Conservation (phyloP, 2,113 vertebrate genomes). For the Lasiurus borealis region DNA sequence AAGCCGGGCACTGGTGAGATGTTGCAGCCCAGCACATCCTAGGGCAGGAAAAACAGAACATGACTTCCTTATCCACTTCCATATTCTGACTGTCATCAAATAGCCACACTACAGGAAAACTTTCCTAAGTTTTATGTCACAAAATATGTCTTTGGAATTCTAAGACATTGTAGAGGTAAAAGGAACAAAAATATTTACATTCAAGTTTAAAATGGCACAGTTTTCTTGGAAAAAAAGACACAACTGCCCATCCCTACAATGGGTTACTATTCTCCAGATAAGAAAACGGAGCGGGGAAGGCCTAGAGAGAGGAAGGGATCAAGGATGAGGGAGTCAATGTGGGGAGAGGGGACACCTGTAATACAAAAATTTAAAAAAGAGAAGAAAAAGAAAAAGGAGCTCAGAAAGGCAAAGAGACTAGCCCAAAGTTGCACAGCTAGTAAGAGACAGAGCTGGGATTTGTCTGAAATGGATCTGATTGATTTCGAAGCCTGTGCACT, state of each 20-base stretch:
- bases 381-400: neutral
- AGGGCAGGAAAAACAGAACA: neutral
- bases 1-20: slow-evolving; percentile 92
- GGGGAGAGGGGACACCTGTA: no score
- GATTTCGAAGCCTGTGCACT: neutral
- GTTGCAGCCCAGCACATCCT: slow-evolving; percentile 95
- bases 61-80: neutral
- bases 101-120: neutral
- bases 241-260: neutral
- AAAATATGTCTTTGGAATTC: neutral
- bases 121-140: neutral
- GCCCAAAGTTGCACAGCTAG: neutral
- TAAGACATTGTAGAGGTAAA: neutral
- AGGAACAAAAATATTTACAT: neutral
- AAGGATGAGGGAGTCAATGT: no score
- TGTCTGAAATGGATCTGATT: neutral
- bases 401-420: neutral
- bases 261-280: neutral
- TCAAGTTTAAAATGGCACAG: neutral
- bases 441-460: neutral
- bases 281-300: neutral
- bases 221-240: neutral
- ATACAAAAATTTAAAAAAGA: neutral
- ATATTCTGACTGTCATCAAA: neutral
- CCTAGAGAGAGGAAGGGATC: no score